phyloP scores from a whole-genome alignment of 1,140 invertebrate genomes.

The Mactra quadrangularis region DNA sequence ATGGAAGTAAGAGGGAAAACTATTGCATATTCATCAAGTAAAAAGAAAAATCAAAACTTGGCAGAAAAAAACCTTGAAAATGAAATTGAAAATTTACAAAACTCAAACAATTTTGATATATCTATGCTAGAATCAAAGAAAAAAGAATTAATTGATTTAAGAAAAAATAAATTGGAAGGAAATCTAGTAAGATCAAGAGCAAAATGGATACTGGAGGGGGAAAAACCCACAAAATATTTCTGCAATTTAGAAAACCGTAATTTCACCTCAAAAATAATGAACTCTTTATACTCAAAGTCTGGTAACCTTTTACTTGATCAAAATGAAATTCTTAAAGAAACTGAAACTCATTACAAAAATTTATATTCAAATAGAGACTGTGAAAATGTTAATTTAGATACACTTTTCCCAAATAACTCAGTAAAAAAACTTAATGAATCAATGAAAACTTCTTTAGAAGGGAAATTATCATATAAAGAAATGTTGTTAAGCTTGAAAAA shows the following conservation, averaged over 20 bases:
- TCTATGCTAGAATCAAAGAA: too few relatives aligned
- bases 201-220: constrained; percentile 26
- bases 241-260: constrained; percentile 24
- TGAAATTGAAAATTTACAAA: too few relatives aligned
- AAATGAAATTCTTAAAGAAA: background rate
- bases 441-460: background rate
- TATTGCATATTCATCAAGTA: too few relatives aligned
- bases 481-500: constrained; percentile 2
- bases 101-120: too few relatives aligned
- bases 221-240: constrained; percentile 20
- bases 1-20: too few relatives aligned
- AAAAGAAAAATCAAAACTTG: too few relatives aligned
- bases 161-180: too few relatives aligned
- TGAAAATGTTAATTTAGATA: background rate
- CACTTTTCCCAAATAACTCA: background rate
- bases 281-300: background rate
- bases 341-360: constrained; percentile 3
- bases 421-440: background rate
- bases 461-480: background rate
- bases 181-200: constrained; percentile 6
- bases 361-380: background rate
- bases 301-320: constrained; percentile 4
- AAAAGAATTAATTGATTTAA: too few relatives aligned
- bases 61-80: too few relatives aligned
- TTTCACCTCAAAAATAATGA: constrained; percentile 18